Conservation (phyloP, 2,113 vertebrate genomes). For the Syngnathus typhle region DNA sequence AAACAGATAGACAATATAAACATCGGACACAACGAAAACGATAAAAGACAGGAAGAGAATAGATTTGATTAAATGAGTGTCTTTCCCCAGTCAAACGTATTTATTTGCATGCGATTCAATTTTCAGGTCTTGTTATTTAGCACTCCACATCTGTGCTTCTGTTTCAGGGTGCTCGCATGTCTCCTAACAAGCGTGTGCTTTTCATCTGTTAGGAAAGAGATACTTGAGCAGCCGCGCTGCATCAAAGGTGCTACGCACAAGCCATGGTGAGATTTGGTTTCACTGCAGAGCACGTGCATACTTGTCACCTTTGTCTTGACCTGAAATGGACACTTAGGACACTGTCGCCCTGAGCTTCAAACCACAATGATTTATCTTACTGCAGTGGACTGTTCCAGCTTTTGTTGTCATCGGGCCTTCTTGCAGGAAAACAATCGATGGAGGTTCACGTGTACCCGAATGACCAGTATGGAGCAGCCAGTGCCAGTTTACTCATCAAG, state of each 20-base stretch:
- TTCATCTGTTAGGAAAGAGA: constrained; percentile 61
- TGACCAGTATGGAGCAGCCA: constrained; percentile 42
- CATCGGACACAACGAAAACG: no score
- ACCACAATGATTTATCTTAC: constrained; percentile 43
- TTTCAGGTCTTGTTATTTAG: constrained; percentile 14
- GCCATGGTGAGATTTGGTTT: constrained; percentile 51
- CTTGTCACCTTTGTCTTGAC: constrained; percentile 52
- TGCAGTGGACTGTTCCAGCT: constrained; percentile 18
- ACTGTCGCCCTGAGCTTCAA: constrained; percentile 29
- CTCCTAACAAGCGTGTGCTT: constrained; percentile 47
- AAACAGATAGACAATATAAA: no score
- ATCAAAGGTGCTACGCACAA: constrained; percentile 45
- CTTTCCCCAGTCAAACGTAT: constrained; percentile 15
- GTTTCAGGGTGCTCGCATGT: constrained; percentile 34
- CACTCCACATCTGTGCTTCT: constrained; percentile 20
- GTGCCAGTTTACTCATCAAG: constrained; percentile 45
- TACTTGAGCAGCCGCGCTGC: constrained; percentile 43
- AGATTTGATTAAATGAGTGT: not conserved
- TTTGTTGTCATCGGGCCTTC: constrained; percentile 34
- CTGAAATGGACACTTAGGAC: constrained; percentile 57
- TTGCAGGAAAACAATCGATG: constrained; percentile 33
- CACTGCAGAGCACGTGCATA: constrained; percentile 44
- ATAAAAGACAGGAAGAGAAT: no score
- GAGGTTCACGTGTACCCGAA: constrained; percentile 49
- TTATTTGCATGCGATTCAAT: not conserved